Evolutionary conservation across 2,113 vertebrate species (phyloP).

Genomic region (Syngnathoides biaculeatus): DNA sequence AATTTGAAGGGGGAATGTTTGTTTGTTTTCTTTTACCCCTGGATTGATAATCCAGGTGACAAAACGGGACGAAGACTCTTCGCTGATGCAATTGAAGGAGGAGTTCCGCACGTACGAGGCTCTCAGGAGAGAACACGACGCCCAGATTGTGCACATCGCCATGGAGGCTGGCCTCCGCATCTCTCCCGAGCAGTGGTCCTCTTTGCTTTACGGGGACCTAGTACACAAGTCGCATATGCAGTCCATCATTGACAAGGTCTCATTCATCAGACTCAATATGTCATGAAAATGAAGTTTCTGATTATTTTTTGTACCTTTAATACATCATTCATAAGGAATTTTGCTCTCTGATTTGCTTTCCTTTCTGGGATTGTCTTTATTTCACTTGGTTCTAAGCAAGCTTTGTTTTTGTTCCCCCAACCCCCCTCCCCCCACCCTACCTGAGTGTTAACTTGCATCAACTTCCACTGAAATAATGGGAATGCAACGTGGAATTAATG

Average conservation of each 20-base stretch:
- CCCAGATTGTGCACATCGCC: slow-evolving; percentile 96
- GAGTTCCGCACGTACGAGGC: slow-evolving; percentile 95
- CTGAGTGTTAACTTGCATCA: no score
- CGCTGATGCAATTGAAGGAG: slow-evolving; percentile 95
- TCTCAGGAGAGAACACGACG: slow-evolving; percentile 89
- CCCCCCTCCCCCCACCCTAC: no score
- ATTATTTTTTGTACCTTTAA: no score
- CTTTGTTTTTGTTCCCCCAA: no score
- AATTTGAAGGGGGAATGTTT: neutral
- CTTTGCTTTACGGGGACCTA: slow-evolving; percentile 92
- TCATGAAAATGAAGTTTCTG: no score
- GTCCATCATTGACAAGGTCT: slow-evolving; percentile 97
- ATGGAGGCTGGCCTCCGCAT: slow-evolving; percentile 96
- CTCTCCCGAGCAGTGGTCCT: slow-evolving; percentile 97
- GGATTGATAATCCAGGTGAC: slow-evolving; percentile 78
- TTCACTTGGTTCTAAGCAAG: no score
- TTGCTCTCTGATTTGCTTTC: no score
- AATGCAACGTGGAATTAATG: no score
- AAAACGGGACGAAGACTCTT: slow-evolving; percentile 97
- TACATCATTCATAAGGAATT: no score
- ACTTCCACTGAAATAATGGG: no score
- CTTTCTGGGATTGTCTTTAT: no score
- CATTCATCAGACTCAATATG: neutral
- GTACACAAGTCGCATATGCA: slow-evolving; percentile 99
- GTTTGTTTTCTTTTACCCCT: neutral